Conservation (phyloP, 2,113 vertebrate species). For the Crotophaga sulcirostris region DNA sequence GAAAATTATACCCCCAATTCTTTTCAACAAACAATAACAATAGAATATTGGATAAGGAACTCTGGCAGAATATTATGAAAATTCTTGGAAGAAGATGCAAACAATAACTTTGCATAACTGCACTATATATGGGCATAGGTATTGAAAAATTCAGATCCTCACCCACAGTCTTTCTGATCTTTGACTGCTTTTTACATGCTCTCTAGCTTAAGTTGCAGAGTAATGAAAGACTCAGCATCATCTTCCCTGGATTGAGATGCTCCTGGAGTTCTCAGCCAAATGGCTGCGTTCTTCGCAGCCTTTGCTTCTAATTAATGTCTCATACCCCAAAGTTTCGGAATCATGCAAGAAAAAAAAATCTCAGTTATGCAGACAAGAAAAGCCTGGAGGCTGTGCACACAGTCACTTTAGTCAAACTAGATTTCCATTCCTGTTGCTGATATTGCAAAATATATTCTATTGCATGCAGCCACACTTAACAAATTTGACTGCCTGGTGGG, state of each 20-base stretch:
- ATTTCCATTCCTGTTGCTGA: background rate
- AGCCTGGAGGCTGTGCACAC: background rate
- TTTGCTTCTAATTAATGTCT: background rate
- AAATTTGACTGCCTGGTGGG: background rate
- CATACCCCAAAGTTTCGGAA: background rate
- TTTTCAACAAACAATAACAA: background rate
- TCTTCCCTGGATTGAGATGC: background rate
- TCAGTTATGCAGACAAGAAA: background rate
- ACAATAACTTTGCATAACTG: background rate
- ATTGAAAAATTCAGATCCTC: background rate
- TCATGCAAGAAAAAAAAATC: background rate
- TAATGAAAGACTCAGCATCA: background rate
- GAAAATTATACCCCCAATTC: background rate
- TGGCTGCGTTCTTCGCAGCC: background rate
- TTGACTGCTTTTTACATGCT: fast-evolving
- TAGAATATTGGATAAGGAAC: background rate
- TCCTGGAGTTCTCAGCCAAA: background rate
- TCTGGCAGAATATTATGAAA: background rate
- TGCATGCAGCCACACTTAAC: background rate
- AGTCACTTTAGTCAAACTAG: background rate
- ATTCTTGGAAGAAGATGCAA: background rate
- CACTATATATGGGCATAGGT: background rate
- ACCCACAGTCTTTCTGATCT: background rate
- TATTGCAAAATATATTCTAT: background rate
- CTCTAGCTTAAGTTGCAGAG: background rate